These are phyloP conservation scores for Elysia crispata DNA, from an alignment of 2,888 invertebrate species.

Conservation along the genomic window DNA sequence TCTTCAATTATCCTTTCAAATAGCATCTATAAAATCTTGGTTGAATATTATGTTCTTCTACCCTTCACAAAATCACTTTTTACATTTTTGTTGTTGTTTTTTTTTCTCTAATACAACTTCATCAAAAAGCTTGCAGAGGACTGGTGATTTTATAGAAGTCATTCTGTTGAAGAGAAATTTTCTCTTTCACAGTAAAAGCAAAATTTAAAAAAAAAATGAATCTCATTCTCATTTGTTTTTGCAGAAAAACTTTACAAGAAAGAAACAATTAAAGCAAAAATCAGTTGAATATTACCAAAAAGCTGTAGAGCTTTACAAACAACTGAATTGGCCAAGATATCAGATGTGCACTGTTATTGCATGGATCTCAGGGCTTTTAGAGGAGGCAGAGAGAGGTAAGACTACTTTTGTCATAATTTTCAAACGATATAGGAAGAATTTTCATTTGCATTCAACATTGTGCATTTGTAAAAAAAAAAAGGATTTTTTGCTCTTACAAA, in stretches of 20 bases:
- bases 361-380: constrained; percentile 21
- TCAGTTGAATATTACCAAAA: constrained; percentile 39
- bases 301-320: constrained; percentile 27
- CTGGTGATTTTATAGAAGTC: no score
- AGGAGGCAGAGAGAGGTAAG: constrained; percentile 33
- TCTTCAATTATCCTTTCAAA: no score
- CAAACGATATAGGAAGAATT: not conserved
- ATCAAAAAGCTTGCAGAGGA: not conserved
- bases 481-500: no score
- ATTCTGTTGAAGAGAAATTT: no score
- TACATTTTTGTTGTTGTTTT: not conserved
- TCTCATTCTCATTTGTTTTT: not conserved
- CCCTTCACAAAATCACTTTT: no score
- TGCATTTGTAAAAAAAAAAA: no score
- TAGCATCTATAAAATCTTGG: no score
- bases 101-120: not conserved
- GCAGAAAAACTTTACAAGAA: constrained; percentile 30
- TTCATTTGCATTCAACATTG: no score
- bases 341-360: constrained; percentile 35
- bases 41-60: no score
- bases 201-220: not conserved
- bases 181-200: not conserved
- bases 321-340: constrained; percentile 38
- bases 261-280: constrained; percentile 36
- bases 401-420: not conserved